These are phyloP conservation scores for Channallabes apus DNA, from an alignment of 2,797 vertebrate genomes.

Conservation along the genomic window DNA sequence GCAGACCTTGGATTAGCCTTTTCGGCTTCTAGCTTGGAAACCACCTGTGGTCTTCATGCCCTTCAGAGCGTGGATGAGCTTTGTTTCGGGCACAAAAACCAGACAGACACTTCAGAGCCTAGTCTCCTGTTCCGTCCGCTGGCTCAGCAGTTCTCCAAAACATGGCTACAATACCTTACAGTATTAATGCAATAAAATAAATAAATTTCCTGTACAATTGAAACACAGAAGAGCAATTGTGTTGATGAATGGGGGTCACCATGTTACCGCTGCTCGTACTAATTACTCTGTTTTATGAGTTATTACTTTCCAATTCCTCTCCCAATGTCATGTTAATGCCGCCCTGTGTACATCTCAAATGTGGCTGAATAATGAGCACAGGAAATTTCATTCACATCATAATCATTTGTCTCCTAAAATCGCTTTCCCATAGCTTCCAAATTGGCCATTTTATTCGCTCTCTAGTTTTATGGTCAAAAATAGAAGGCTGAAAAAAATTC, in stretches of 20 bases:
- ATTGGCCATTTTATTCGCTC: slow-evolving; percentile 48
- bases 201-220: slow-evolving; percentile 56
- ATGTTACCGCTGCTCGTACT: slow-evolving; percentile 75
- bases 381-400: slow-evolving; percentile 68
- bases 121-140: not conserved
- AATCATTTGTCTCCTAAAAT: slow-evolving; percentile 65
- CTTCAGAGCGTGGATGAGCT: slow-evolving; percentile 54
- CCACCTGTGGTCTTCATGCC: slow-evolving; percentile 70
- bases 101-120: slow-evolving; percentile 2
- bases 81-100: slow-evolving; percentile 5
- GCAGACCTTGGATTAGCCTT: slow-evolving; percentile 75
- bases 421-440: slow-evolving; percentile 55
- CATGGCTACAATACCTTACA: not conserved
- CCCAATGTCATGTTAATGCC: slow-evolving; percentile 58
- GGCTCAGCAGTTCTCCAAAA: slow-evolving; percentile 11
- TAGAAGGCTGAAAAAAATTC: slow-evolving; percentile 21
- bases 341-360: slow-evolving; percentile 64
- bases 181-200: slow-evolving; percentile 50
- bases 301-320: slow-evolving; percentile 68
- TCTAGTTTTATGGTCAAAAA: slow-evolving; percentile 37
- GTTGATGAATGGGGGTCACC: slow-evolving; percentile 76
- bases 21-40: slow-evolving; percentile 61
- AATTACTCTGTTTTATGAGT: slow-evolving; percentile 76
- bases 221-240: slow-evolving; percentile 65
- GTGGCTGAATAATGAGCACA: slow-evolving; percentile 65